These are phyloP conservation scores for Chlorodrepanis virens DNA, from an alignment of 2,113 vertebrate species.

Conservation along the genomic window DNA sequence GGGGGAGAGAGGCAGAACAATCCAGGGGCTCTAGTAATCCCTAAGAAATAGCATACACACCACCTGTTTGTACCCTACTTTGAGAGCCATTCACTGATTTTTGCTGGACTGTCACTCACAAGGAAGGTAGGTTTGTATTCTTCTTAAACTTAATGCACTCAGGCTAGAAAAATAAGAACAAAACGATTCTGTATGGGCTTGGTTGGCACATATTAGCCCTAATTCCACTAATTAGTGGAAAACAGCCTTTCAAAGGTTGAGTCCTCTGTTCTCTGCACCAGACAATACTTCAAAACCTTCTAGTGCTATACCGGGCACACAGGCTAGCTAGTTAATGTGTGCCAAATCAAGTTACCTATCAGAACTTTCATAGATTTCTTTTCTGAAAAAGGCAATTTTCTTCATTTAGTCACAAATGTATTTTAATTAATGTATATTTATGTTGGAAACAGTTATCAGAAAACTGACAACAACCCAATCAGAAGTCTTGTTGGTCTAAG, in stretches of 20 bases:
- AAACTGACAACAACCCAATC: not conserved
- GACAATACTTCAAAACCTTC: not conserved
- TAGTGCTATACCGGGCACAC: not conserved
- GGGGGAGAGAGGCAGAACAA: not conserved
- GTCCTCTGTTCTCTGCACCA: not conserved
- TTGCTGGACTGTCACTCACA: not conserved
- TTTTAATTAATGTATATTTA: not conserved
- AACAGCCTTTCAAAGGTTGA: not conserved
- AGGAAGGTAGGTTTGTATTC: not conserved
- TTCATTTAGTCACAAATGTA: not conserved
- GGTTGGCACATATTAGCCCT: not conserved
- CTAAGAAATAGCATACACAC: not conserved
- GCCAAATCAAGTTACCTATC: not conserved
- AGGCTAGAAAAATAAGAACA: not conserved
- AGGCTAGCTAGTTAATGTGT: not conserved
- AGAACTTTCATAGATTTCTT: not conserved
- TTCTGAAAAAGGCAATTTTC: not conserved
- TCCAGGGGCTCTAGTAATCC: not conserved
- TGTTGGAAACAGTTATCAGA: not conserved
- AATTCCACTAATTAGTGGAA: not conserved
- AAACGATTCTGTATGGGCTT: not conserved
- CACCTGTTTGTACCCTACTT: not conserved
- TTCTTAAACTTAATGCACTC: not conserved
- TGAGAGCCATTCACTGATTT: not conserved
- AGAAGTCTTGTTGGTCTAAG: not conserved